Evolutionary conservation across 1,140 invertebrate genomes (phyloP), one percentile per base, ranked within the genome.

Genomic region (Pseudomyrmex gracilis): DNA sequence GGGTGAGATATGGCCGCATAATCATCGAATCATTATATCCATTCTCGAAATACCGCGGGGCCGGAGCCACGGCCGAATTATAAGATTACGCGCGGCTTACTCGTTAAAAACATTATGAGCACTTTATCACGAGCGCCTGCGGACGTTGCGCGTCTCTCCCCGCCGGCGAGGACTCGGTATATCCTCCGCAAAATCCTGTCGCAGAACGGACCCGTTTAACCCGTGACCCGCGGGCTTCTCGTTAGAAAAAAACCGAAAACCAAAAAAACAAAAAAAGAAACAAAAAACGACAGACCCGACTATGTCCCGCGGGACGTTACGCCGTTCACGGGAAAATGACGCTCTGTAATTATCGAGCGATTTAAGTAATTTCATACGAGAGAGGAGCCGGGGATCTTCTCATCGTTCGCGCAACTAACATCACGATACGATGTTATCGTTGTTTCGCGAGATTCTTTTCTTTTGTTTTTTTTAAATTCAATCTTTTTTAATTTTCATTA

Each of bases 1-100:
- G 91, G 92, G 93, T 93, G 93, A 93, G 93, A 93, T 93, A 93
- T 93, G 92, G 92, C 92, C 92, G 89, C 92, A 93, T 94, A 94
- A 94, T 93, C 92, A 93, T 93, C 92, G 90, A 93, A 93, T 93
- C 93, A 94, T 93, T 93, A 93, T 93, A 89, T 85, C 87, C 88
- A 87, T 91, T 91, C 90, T 92, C 86, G 86, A 89, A 87, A 89
- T 90, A 90, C 89, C 89, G 84, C 85, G 84, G 86, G 82, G 80
- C 85, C 87, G 64, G 51, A 64, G 87, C 85, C 87, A 83, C 85
- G 86, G 86, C 91, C 92, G 88, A 93, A 93, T 93, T 93, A 93
- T 93, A 87, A 93, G 93, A 93, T 93, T 93, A 93, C 93, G 92
- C 90, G 88, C 86, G 87, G 91, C 85, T 86, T 89, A 91, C 91